Base-by-base conservation (phyloP, 1,140 invertebrate species). In the Drosophila yakuba region DNA sequence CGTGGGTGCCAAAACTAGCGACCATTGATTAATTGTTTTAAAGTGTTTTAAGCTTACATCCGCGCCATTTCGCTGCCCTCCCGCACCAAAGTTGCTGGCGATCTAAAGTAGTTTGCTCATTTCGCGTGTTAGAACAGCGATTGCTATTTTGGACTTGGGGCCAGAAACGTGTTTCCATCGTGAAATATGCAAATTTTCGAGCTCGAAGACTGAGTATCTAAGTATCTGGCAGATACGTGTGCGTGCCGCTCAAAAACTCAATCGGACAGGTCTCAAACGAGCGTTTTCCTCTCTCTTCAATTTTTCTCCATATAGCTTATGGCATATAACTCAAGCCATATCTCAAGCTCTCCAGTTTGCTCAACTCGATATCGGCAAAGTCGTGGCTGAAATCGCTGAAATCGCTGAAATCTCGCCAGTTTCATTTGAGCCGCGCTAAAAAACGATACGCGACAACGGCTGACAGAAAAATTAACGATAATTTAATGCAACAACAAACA, bases 351-450 rank as follows among this genome's bases (percentile, higher is more conserved):
- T 76, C 48, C 35, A 39, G 44, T 35, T 44, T 36, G 41, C 48
- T 44, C 35, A 47, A 43, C 48, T 62, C 52, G 48, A 58, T 60
- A 83, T 59, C 77, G 56, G 58, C 62, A 59, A 45, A 25, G 68
- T 64, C n/a, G 47, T 66, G 14, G 14, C 39, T 68, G 38, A 68
- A 68, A 68, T 68, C 64, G 69, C 62, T 61, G 63, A 73, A 80
- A 83, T 68, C 64, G 69, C 66, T 61, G 63, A 73, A 80, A 83
- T 88, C 80, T 80, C 64, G 71, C 68, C 84, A 91, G 90, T 91
- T 91, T 90, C 80, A 91, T 88, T 90, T 90, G 86, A 91, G 90
- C 83, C 90, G 90, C 85, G 90, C 81, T 90, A 89, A 88, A 80
- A 91, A 90, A 35, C 86, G 85, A 89, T 89, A 84, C 84, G 84